Conservation (phyloP, 1,140 invertebrate genomes). For the Phocides pigmalion region DNA sequence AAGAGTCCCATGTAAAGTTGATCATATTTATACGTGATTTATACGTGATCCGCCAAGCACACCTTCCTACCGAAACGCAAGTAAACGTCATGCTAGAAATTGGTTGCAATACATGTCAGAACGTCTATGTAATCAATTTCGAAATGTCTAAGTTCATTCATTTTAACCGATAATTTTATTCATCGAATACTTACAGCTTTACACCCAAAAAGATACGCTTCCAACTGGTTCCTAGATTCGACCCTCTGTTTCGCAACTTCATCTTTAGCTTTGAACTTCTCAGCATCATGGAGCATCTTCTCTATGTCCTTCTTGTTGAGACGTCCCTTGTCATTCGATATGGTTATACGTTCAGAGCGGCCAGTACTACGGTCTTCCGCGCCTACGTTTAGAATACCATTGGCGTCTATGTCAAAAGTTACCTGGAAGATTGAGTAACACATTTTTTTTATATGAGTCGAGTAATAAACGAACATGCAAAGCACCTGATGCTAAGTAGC, state of each 20-base stretch:
- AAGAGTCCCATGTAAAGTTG: too few relatives aligned
- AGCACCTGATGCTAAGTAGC: too few relatives aligned
- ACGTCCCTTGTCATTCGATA: conserved; percentile 97
- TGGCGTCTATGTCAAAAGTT: conserved; percentile 91
- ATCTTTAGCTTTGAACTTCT: conserved; percentile 88
- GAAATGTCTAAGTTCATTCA: too few relatives aligned
- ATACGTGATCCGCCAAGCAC: too few relatives aligned
- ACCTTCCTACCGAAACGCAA: too few relatives aligned
- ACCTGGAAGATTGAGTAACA: conserved; percentile 85
- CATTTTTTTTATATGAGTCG: too few relatives aligned
- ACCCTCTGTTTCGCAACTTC: conserved; percentile 88
- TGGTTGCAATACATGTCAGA: too few relatives aligned
- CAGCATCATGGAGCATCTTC: conserved; percentile 93
- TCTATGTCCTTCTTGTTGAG: conserved; percentile 96
- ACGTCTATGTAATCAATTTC: too few relatives aligned
- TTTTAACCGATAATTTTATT: too few relatives aligned
- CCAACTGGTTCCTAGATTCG: conserved; percentile 90
- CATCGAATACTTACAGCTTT: conserved; percentile 85
- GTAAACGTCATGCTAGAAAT: too few relatives aligned
- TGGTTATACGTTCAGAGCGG: conserved; percentile 91
- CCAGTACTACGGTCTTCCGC: conserved; percentile 92
- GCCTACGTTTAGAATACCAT: conserved; percentile 92
- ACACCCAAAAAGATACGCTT: conserved; percentile 92
- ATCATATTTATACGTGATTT: too few relatives aligned
- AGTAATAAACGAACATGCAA: too few relatives aligned